Percentiles rank a stretch among this genome's conserved stretches.
Evolutionary conservation across 2,888 invertebrate genomes (phyloP).

Genomic region (Psylliodes chrysocephalus): DNA sequence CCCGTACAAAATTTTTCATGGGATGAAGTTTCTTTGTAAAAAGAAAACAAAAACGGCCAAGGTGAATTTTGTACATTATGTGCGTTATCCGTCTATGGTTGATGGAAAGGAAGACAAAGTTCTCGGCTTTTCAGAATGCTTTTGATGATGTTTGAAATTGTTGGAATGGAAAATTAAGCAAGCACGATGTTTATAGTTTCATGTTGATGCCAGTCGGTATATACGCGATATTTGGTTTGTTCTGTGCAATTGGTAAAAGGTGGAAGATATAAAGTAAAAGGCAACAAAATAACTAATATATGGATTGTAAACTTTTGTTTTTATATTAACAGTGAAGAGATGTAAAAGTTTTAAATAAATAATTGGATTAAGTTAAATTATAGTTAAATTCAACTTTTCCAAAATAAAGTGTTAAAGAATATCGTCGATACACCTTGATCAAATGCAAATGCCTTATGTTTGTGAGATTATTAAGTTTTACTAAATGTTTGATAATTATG

Average conservation of each 20-base stretch:
- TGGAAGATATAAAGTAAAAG: too few species aligned
- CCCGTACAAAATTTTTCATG: constrained; percentile 8
- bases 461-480: too few species aligned
- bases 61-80: constrained; percentile 12
- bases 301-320: too few species aligned
- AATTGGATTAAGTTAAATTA: too few species aligned
- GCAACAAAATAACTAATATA: too few species aligned
- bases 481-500: too few species aligned
- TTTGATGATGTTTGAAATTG: constrained; percentile 59
- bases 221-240: background rate
- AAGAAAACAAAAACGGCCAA: constrained; percentile 31
- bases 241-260: background rate
- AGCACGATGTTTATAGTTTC: constrained; percentile 37
- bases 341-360: too few species aligned
- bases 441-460: too few species aligned
- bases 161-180: constrained; percentile 70
- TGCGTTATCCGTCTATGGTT: background rate
- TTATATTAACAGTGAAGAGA: too few species aligned
- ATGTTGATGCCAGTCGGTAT: constrained; percentile 7
- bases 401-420: too few species aligned
- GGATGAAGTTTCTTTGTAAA: constrained; percentile 41
- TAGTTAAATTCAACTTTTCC: too few species aligned
- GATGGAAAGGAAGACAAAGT: constrained; percentile 43
- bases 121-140: constrained; percentile 43
- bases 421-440: too few species aligned